Conservation (phyloP, 2,113 vertebrate species). For the Ptyas mucosa region DNA sequence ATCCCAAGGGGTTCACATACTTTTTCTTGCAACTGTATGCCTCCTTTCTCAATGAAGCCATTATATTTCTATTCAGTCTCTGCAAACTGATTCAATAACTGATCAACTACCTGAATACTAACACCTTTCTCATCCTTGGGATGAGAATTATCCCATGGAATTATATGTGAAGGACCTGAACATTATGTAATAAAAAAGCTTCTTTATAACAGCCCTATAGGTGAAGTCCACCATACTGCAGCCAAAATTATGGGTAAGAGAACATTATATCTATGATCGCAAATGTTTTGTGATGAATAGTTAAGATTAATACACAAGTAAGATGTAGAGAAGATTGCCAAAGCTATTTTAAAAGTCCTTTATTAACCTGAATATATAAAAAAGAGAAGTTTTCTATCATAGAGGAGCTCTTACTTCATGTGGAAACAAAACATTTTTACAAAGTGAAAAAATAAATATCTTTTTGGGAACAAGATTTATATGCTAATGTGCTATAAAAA, state of each 20-base stretch:
- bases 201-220: neutral
- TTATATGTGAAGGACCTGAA: neutral
- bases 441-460: constrained; percentile 89
- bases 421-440: constrained; percentile 90
- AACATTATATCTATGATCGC: neutral
- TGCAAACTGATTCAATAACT: neutral
- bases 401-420: constrained; percentile 90
- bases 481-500: constrained; percentile 83
- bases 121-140: no score
- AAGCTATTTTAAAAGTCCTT: constrained; percentile 63
- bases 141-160: no score
- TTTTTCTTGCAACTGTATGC: no score
- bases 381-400: constrained; percentile 79
- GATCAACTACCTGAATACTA: neutral
- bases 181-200: neutral
- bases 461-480: constrained; percentile 80
- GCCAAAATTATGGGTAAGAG: neutral
- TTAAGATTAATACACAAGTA: neutral
- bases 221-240: neutral
- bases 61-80: neutral
- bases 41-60: neutral
- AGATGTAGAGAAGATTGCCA: neutral
- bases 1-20: no score
- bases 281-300: neutral
- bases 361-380: constrained; percentile 83